Conservation (phyloP, 2,888 invertebrate genomes). For the Gymnoscelis rufifasciata region DNA sequence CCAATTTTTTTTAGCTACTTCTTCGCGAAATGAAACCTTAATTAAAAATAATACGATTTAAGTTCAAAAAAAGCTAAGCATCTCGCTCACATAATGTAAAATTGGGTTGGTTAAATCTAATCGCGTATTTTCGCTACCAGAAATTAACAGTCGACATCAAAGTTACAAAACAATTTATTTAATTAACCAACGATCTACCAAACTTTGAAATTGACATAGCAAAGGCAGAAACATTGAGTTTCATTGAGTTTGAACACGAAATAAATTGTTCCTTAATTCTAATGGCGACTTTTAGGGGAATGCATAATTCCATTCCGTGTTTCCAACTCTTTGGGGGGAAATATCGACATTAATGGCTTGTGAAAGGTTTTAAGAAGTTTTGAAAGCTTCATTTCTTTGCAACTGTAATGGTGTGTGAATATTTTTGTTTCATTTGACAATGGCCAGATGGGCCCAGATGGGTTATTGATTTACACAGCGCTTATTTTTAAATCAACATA, state of each 20-base stretch:
- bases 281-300: slow-evolving; percentile 73
- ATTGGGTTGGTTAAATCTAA: no score
- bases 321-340: slow-evolving; percentile 73
- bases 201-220: slow-evolving; percentile 3
- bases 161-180: not conserved
- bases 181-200: not conserved
- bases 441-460: no score
- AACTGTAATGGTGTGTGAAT: slow-evolving; percentile 23
- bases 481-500: no score
- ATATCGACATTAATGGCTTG: slow-evolving; percentile 69
- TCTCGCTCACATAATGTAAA: no score
- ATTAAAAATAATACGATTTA: no score
- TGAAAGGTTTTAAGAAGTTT: slow-evolving; percentile 66
- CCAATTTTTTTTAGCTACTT: no score
- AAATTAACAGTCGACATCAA: not conserved
- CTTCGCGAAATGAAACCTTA: no score
- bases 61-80: no score
- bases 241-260: slow-evolving; percentile 51
- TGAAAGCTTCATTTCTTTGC: slow-evolving; percentile 48
- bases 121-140: slow-evolving; percentile 10
- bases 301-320: slow-evolving; percentile 74
- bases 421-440: slow-evolving; percentile 19
- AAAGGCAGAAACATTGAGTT: slow-evolving; percentile 45
- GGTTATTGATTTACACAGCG: no score
- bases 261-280: slow-evolving; percentile 70